Evolutionary conservation across 2,888 invertebrate genomes (phyloP), one percentile per base, ranked within the genome.

Genomic region (Eupithecia tripunctaria): DNA sequence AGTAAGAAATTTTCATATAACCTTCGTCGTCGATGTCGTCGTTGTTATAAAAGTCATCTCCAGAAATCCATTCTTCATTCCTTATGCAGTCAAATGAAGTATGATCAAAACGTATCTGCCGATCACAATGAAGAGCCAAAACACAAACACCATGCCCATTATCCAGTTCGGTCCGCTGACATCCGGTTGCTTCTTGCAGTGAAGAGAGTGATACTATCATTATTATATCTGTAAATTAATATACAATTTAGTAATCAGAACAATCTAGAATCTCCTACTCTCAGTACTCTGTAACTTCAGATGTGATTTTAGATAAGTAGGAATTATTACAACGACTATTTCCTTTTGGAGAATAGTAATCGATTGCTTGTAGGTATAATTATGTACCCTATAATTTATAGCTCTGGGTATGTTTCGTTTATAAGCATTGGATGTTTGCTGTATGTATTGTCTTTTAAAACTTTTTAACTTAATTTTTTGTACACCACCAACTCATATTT

Each of bases 31-130:
- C 14, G 4, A 29, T 66, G 36, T 15, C 1, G 1, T 59, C n/a
- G 2, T n/a, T 8, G 1, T 67, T 36, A 21, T 71, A 51, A 25
- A 69, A 14, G 25, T 66, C 18, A 18, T 36, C 2, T 0, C 2
- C 3, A 43, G 41, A 21, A 14, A 65, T 15, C n/a, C 29, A 10
- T 64, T 25, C 14, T 0, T 21, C 32, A 27, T 15, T 25, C 12
- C 43, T 69, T 36, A 74, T 74, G 59, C 74, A 74, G 27, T 27
- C 27, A 67, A 69, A 71, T 25, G 68, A n/a, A 1, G 60, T 56
- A 4, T 32, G 15, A 4, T 29, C 56, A 51, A 68, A 59, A 3
- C 1, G 32, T 43, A 74, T 67, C 32, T 29, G 27, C 32, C 36
- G 25, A 7, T 69, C 63, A 36, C 74, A 74, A 25, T 67, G 25